Base-by-base conservation (phyloP, 64 coral and sea anemone genomes). In the Catalaphyllia jardinei region DNA sequence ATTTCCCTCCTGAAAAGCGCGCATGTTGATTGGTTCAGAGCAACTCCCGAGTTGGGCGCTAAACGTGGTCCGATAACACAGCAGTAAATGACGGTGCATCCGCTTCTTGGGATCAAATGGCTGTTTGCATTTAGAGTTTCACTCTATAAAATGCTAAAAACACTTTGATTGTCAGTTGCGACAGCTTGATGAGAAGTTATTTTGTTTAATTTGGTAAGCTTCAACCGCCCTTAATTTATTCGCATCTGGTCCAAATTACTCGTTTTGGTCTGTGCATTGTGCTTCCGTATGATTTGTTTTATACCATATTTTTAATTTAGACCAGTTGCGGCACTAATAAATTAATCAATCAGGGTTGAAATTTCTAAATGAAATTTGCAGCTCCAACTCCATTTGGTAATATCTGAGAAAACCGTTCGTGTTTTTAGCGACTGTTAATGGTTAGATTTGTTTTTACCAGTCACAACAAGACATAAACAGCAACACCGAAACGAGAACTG, bases 1-100 rank as follows among this genome's bases (percentile, higher is more conserved):
- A 69, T 85, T 85, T 85, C 35, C 63, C 81, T 71, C 35, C 81
- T 51, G 31, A 71, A 85, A 71, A 50, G n/a, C 33, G 12, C 20
- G 81, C 35, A 11, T 29, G 81, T 30, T 85, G 61, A 85, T 85
- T 85, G 81, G 81, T 19, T 49, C 1, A 67, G 12, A 5, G 12
- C 3, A 8, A 11, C 31, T 18, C 39, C 5, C 81, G 31, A 27
- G 24, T 35, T 22, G 31, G 22, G 31, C 51, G 33, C 8, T 51
- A 71, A 71, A 57, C 49, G 76, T 39, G 46, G 19, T 29, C 24
- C 5, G n/a, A 79, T 54, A 22, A 77, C 74, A 52, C 18, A 19
- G 74, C 39, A 50, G 16, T 82, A 46, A 50, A 18, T 17, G 54
- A 24, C 25, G 22, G 65, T 1, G 22, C 65, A 27, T 11, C 25